Evolutionary conservation across 2,797 vertebrate species (phyloP), one percentile per base, ranked within the genome.

Genomic region (Octomys mimax): DNA sequence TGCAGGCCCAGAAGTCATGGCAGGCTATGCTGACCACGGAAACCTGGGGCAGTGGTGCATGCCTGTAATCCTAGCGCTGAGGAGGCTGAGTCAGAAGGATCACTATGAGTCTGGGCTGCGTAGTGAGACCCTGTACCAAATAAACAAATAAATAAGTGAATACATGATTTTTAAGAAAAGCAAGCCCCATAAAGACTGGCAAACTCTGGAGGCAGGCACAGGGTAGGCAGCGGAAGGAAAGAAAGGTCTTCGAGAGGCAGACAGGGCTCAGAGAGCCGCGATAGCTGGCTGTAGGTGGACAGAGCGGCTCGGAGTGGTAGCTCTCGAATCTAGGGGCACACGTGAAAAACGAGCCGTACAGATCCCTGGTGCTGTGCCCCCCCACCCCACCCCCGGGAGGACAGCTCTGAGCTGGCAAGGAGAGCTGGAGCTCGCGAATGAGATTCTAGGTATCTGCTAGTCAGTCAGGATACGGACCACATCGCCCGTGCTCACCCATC

Each of bases 381-480:
- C 14, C 5, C 14, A n/a, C 10, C 14, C 66, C 26, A 3, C 14
- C n/a, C 10, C 42, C n/a, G n/a, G n/a, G n/a, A 61, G 18, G 61
- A 66, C 19, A 21, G 46, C 62, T 42, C 18, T 90, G n/a, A 33
- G 54, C 24, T 7, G 42, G 28, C 0, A 46, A 42, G 22, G 22
- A 18, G 36, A 4, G 14, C 49, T 46, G 24, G 66, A 61, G 33
- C 59, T 91, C n/a, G 22, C 54, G 13, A 2, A 0, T 13, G 71
- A 54, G 18, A 49, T 12, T 68, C 26, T n/a, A 21, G 46, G 6
- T 33, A n/a, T 52, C 1, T 61, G 33, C 6, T 11, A 1, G 42
- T 4, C 0, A 0, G 12, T 90, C 7, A 3, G 19, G 24, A 57
- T 14, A 10, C 0, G 49, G 73, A 62, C 1, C 18, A 13, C 3